Percentiles rank a stretch among this genome's conserved stretches.
Evolutionary conservation across 2,888 invertebrate genomes (phyloP).

Genomic region (Athalia circularis): DNA sequence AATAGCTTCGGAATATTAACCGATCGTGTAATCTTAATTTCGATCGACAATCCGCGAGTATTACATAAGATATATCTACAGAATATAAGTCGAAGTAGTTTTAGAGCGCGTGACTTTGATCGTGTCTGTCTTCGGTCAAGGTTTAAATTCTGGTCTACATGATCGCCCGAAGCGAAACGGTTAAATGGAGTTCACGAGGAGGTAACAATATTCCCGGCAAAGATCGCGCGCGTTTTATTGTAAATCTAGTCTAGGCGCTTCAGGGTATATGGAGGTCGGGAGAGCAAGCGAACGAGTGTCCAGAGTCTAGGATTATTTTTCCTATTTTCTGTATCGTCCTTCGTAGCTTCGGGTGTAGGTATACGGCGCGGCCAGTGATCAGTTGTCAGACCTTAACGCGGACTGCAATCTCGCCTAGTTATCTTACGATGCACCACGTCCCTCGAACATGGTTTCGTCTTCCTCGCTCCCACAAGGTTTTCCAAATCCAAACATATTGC

Average conservation of each 20-base stretch:
- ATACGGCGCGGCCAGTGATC: slow-evolving; percentile 5
- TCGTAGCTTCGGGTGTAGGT: slow-evolving; percentile 5
- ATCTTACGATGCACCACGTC: slow-evolving; percentile 21
- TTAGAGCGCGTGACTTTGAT: slow-evolving; percentile 24
- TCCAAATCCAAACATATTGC: slow-evolving; percentile 39
- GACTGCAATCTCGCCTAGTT: slow-evolving; percentile 29
- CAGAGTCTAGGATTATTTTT: slow-evolving; percentile 9
- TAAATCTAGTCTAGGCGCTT: slow-evolving; percentile 11
- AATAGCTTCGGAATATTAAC: too few species aligned
- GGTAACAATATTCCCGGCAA: slow-evolving; percentile 28
- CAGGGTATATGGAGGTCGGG: not conserved
- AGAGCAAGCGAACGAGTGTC: not conserved
- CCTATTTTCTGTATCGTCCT: slow-evolving; percentile 31
- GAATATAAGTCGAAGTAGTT: not conserved
- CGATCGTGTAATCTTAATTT: too few species aligned
- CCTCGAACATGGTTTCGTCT: not conserved
- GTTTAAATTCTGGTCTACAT: slow-evolving; percentile 50
- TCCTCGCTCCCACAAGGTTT: not conserved
- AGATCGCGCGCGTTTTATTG: slow-evolving; percentile 36
- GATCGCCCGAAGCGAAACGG: slow-evolving; percentile 50
- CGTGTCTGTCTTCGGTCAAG: slow-evolving; percentile 31
- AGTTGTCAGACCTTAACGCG: slow-evolving; percentile 16
- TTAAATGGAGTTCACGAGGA: slow-evolving; percentile 39
- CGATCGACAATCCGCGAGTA: too few species aligned
- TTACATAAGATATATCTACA: not conserved